phyloP scores from a whole-genome alignment of 2,888 invertebrate genomes.

The Agrochola lychnidis region DNA sequence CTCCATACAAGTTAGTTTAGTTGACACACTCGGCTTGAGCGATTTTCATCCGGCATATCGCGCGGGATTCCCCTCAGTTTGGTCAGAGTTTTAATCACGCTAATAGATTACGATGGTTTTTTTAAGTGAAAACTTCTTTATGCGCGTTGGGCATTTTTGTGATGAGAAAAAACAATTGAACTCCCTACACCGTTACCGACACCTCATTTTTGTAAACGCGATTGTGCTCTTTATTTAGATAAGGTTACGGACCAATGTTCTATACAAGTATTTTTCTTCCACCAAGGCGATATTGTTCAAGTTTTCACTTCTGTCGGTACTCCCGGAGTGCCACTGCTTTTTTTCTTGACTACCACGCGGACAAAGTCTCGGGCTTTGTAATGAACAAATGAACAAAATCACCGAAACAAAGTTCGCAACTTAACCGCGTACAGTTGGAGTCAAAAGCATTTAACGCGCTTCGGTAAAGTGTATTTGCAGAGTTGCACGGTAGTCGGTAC shows the following conservation, averaged over 20 bases:
- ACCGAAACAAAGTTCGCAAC: slow-evolving; percentile 21
- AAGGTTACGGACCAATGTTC: too few relatives aligned
- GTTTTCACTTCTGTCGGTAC: too few relatives aligned
- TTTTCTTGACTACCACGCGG: background rate
- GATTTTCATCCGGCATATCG: background rate
- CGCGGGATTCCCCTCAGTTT: background rate
- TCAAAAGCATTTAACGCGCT: background rate
- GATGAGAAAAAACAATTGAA: too few relatives aligned
- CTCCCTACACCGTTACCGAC: too few relatives aligned
- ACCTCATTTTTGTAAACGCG: too few relatives aligned
- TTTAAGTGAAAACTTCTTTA: too few relatives aligned
- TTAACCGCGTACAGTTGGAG: background rate
- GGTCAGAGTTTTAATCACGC: background rate
- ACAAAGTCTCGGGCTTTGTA: background rate
- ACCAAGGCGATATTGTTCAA: too few relatives aligned
- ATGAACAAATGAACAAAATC: slow-evolving; percentile 12
- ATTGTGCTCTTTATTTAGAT: too few relatives aligned
- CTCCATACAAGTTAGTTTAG: background rate
- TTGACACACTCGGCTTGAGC: background rate
- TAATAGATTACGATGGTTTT: background rate
- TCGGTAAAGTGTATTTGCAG: slow-evolving; percentile 15
- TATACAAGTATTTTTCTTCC: too few relatives aligned
- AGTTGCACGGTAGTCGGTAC: background rate
- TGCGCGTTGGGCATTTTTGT: too few relatives aligned
- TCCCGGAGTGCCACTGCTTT: background rate